Evolutionary conservation across 1,140 invertebrate genomes (phyloP).

Genomic region (Ephestia elutella): DNA sequence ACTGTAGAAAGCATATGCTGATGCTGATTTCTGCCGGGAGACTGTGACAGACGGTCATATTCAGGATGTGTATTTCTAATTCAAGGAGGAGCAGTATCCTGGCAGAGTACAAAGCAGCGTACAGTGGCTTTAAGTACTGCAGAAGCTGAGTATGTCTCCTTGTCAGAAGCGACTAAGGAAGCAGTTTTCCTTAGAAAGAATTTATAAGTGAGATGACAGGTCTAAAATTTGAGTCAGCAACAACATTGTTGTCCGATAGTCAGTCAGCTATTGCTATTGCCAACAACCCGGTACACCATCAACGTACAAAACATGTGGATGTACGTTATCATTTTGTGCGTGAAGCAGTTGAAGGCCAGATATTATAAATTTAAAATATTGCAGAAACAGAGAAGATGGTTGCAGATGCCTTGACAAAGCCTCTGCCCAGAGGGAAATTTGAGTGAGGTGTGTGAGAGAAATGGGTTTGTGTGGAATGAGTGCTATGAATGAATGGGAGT

Average conservation of each 20-base stretch:
- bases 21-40: no score
- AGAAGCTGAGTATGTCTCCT: conserved; percentile 43
- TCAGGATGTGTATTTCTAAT: conserved; percentile 32
- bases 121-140: conserved; percentile 36
- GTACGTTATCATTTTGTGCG: conserved; percentile 8
- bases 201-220: neutral
- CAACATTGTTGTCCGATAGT: neutral
- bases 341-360: neutral
- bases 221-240: neutral
- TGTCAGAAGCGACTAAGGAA: conserved; percentile 10
- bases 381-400: neutral
- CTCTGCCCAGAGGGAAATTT: neutral
- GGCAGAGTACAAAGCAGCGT: conserved; percentile 43
- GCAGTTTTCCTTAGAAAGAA: neutral
- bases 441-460: conserved; percentile 1
- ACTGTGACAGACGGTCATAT: conserved; percentile 32
- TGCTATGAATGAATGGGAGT: no score
- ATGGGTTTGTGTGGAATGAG: neutral
- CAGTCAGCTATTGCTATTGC: conserved; percentile 1
- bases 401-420: conserved; percentile 7
- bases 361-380: neutral
- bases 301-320: conserved; percentile 12
- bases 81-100: conserved; percentile 24
- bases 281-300: conserved; percentile 4
- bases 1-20: no score